Evolutionary conservation across 2,888 invertebrate species (phyloP).

Genomic region (Dyspetes luteomarginatus): DNA sequence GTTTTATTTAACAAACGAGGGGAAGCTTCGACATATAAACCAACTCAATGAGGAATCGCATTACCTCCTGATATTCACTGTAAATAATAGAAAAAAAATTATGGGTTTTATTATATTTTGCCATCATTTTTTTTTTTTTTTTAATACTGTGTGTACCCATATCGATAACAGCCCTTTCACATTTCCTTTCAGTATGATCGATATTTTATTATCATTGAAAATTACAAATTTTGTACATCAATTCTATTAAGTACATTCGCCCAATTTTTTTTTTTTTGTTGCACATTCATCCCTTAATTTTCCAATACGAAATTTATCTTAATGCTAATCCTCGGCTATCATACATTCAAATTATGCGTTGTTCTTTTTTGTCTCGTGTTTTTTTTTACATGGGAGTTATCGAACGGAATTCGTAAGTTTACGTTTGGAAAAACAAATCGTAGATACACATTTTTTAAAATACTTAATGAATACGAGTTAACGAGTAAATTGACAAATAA

Average conservation of each 20-base stretch:
- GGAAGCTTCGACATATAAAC: constrained; percentile 12
- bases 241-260: constrained; percentile 47
- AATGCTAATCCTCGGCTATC: neutral
- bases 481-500: neutral
- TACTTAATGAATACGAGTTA: neutral
- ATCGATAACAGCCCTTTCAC: neutral
- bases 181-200: constrained; percentile 45
- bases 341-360: neutral
- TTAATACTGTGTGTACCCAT: neutral
- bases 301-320: constrained; percentile 6
- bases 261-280: constrained; percentile 28
- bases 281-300: constrained; percentile 10
- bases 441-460: neutral
- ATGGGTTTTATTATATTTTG: neutral
- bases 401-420: constrained; percentile 8
- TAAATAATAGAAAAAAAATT: constrained; percentile 30
- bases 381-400: constrained; percentile 2
- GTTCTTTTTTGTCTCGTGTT: neutral
- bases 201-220: constrained; percentile 54
- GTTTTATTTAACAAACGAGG: constrained; percentile 53
- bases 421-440: neutral
- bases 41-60: constrained; percentile 39
- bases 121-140: neutral
- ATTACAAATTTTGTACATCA: constrained; percentile 55
- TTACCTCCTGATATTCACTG: constrained; percentile 42